Evolutionary conservation across 2,888 invertebrate species (phyloP).

Genomic region (Pandemis heparana): DNA sequence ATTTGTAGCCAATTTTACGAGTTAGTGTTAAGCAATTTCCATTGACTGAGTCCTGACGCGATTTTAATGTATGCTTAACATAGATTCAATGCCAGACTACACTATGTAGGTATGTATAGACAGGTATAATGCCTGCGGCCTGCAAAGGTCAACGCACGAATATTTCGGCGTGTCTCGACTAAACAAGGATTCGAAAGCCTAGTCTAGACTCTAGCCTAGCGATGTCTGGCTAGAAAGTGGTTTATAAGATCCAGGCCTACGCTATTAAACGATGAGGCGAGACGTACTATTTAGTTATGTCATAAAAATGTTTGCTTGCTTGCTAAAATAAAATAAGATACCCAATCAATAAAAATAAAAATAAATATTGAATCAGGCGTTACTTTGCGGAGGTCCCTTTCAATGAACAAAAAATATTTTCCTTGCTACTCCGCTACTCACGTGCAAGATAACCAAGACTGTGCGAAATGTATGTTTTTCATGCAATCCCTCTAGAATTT

Average conservation of each 20-base stretch:
- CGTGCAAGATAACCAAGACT: too few species aligned
- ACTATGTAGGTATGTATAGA: slow-evolving; percentile 23
- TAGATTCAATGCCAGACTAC: slow-evolving; percentile 73
- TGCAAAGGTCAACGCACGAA: slow-evolving; percentile 70
- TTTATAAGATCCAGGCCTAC: slow-evolving; percentile 22
- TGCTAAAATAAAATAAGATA: neutral
- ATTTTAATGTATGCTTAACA: slow-evolving; percentile 48
- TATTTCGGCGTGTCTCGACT: slow-evolving; percentile 63
- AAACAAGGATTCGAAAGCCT: slow-evolving; percentile 58
- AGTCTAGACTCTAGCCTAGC: slow-evolving; percentile 45
- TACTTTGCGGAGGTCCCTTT: too few species aligned
- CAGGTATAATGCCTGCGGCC: slow-evolving; percentile 48
- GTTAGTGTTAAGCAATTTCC: neutral
- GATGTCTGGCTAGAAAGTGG: slow-evolving; percentile 34
- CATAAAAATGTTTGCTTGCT: neutral
- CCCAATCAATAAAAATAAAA: too few species aligned
- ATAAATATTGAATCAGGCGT: neutral
- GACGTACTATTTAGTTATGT: slow-evolving; percentile 24
- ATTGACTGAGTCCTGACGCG: slow-evolving; percentile 28
- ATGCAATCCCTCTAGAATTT: too few species aligned
- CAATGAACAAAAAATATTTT: too few species aligned
- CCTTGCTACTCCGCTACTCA: too few species aligned
- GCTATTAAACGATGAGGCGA: neutral
- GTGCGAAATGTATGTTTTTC: too few species aligned
- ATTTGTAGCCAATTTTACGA: neutral